Percentiles rank a stretch among this genome's conserved stretches.
Evolutionary conservation across 92 coral and sea anemone genomes (phyloP).

Genomic region (Blastomussa wellsi): DNA sequence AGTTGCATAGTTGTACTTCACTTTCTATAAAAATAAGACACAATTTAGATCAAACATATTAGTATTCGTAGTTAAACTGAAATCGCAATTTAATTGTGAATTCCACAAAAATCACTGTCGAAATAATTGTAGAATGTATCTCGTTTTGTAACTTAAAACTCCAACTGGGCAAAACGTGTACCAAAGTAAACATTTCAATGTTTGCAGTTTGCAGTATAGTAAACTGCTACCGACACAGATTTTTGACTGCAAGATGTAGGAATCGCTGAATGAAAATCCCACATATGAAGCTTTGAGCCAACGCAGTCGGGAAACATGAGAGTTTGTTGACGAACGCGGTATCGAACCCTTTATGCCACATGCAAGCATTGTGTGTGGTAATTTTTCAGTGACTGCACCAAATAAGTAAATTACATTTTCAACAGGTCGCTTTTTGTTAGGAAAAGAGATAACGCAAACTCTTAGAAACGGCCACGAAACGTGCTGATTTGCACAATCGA

Average conservation of each 20-base stretch:
- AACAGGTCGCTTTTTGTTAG: not conserved
- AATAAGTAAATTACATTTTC: not conserved
- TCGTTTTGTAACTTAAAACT: not conserved
- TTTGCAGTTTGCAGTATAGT: not conserved
- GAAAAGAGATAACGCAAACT: not conserved
- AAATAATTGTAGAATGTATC: not conserved
- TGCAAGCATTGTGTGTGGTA: not conserved
- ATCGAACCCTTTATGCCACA: not conserved
- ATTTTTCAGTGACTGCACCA: not conserved
- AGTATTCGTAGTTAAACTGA: not conserved
- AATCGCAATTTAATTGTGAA: not conserved
- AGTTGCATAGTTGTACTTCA: not conserved
- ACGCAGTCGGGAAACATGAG: too few species aligned
- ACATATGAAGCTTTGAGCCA: not conserved
- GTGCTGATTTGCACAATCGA: conserved; percentile 1
- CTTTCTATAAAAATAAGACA: not conserved
- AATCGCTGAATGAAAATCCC: not conserved
- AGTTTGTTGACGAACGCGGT: too few species aligned
- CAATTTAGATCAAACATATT: not conserved
- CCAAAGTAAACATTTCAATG: not conserved
- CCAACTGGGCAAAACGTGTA: not conserved
- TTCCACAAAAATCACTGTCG: not conserved
- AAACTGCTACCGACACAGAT: not conserved
- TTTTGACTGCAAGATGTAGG: not conserved
- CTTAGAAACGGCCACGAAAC: not conserved